Base-by-base conservation (phyloP, 2,888 invertebrate species). In the Caenorhabditis japonica region DNA sequence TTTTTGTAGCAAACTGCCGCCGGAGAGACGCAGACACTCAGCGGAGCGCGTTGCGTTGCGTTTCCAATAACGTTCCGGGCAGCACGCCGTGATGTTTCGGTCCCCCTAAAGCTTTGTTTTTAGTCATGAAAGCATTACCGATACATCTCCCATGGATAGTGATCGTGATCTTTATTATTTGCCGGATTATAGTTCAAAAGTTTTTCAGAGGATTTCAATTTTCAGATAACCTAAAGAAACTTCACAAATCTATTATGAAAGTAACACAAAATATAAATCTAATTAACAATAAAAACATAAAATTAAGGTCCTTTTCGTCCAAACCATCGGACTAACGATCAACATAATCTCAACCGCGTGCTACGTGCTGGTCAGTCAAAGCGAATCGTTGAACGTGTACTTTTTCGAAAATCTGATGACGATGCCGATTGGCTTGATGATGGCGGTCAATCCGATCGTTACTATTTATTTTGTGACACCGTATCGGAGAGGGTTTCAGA, bases 391-490 rank as follows among this genome's bases (percentile, higher is more conserved):
- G 2, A 17, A 25, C 15, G 36, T 27, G 1, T 12, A 13, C 0
- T 13, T 58, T 2, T 13, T 58, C 3, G 58, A 58, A 19, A 58
- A 58, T 34, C 2, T 46, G 4, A 58, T 58, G 17, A n/a, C 33
- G 13, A 38, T 36, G 15, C 59, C 59, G 5, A 15, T 21, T 4
- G 47, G 36, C 1, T n/a, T 46, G 12, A 47, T 59, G 59, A 38
- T 19, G 3, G 13, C 39, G 39, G 17, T 59, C 7, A 59, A 59
- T 39, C 59, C 59, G 19, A 36, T 59, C 8, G 39, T 59, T 15
- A 59, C 59, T 12, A 12, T 47, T 7, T 38, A 25, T 7, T 39
- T 39, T 19, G 39, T 59, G 15, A 4, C 39, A 1, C 59, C 59
- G 7, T 59, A 59, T 25, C 36, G 47, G 17, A 21, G 8, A 0